A percentile compares a stretch with the other conserved stretches of the same genome.
Evolutionary conservation across 1,140 invertebrate genomes (phyloP).

Genomic region (Drosophila lacertosa): DNA sequence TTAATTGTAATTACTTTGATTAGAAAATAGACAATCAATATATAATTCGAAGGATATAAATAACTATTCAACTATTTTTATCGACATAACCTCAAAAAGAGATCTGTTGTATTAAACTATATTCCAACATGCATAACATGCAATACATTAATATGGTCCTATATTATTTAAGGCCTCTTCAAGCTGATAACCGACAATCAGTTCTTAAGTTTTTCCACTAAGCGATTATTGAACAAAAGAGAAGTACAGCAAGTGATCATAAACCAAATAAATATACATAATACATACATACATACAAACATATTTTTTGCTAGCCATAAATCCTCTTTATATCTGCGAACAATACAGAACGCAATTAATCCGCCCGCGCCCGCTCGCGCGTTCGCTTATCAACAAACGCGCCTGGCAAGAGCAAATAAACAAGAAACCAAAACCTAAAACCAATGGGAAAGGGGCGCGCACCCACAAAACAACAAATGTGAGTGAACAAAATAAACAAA

Average conservation of each 20-base stretch:
- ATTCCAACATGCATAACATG: no score
- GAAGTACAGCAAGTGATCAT: conserved; percentile 9
- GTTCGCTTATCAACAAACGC: conserved; percentile 34
- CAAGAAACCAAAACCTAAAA: conserved; percentile 38
- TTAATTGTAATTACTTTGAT: no score
- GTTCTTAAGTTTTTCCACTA: not conserved
- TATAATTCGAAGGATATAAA: no score
- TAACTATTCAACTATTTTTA: conserved; percentile 5
- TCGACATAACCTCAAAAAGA: no score
- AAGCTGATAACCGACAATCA: not conserved
- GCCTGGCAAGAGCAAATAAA: conserved; percentile 43
- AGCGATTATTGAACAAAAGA: not conserved
- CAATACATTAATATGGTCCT: no score
- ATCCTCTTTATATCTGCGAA: conserved; percentile 40
- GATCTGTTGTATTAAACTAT: no score
- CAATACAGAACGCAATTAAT: conserved; percentile 15
- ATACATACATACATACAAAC: not conserved
- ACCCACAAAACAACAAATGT: conserved; percentile 29
- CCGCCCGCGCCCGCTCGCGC: not conserved
- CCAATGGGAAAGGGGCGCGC: conserved; percentile 30
- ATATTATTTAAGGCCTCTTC: no score
- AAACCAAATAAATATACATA: conserved; percentile 13
- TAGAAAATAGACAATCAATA: no score
- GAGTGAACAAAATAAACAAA: conserved; percentile 47
- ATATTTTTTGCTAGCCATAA: conserved; percentile 14